phyloP scores from a whole-genome alignment of 2,888 invertebrate genomes.

The Eilema griseolum region DNA sequence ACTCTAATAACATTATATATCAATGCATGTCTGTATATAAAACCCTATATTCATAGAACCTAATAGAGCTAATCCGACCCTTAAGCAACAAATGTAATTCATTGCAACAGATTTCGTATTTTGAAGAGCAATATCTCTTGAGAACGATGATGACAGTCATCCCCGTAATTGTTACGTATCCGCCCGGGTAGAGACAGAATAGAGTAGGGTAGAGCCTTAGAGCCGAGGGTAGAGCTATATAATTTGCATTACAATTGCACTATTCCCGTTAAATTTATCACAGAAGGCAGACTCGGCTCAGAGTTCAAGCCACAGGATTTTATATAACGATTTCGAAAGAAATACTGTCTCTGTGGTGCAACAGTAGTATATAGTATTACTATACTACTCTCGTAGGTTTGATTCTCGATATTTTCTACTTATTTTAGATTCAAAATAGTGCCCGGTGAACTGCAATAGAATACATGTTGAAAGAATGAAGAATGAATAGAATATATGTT shows the following conservation, averaged over 20 bases:
- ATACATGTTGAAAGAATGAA: no score
- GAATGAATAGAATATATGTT: no score
- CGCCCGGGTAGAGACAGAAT: not conserved
- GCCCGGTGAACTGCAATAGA: no score
- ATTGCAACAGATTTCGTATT: not conserved
- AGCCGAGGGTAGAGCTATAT: not conserved
- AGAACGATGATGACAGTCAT: conserved; percentile 14
- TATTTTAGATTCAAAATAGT: no score
- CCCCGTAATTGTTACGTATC: conserved; percentile 7
- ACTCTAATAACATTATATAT: no score
- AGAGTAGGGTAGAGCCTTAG: not conserved
- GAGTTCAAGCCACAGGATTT: not conserved
- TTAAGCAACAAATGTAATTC: not conserved
- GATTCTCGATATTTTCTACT: no score
- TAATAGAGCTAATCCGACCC: not conserved
- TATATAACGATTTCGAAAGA: not conserved
- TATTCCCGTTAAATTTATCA: conserved; percentile 37
- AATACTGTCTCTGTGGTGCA: not conserved
- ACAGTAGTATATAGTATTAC: no score
- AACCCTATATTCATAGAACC: not conserved
- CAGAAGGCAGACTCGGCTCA: conserved; percentile 19
- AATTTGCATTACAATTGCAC: conserved; percentile 46
- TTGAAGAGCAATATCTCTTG: conserved; percentile 4
- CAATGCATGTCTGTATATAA: no score
- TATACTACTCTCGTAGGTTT: no score